Conservation (phyloP, 1,140 invertebrate species). For the Fragariocoptes setiger region DNA sequence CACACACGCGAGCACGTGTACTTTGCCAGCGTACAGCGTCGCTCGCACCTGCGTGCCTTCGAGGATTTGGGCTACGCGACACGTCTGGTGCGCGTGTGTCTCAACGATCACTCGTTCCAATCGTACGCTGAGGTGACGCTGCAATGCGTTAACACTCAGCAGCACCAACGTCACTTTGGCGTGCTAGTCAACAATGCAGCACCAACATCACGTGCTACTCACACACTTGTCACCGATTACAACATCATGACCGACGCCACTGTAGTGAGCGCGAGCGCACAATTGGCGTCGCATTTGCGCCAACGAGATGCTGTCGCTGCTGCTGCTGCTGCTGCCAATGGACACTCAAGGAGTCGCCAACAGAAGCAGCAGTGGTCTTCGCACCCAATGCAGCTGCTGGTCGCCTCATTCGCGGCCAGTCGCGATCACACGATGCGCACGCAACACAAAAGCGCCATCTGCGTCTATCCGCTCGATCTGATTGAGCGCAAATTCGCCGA, state of each 20-base stretch:
- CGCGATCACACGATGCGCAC: slow-evolving; percentile 45
- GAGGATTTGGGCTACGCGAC: slow-evolving; percentile 71
- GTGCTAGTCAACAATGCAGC: not conserved
- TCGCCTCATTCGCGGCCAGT: slow-evolving; percentile 50
- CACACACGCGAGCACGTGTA: slow-evolving; percentile 75
- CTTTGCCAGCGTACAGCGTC: slow-evolving; percentile 73
- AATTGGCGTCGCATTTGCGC: slow-evolving; percentile 40
- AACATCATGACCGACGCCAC: slow-evolving; percentile 71
- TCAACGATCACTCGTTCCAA: slow-evolving; percentile 69
- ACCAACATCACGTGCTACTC: slow-evolving; percentile 15
- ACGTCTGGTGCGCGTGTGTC: slow-evolving; percentile 57
- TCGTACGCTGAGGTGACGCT: slow-evolving; percentile 71
- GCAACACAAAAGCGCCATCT: slow-evolving; percentile 37
- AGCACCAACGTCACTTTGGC: slow-evolving; percentile 12
- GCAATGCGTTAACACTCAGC: slow-evolving; percentile 27
- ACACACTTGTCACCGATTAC: slow-evolving; percentile 24
- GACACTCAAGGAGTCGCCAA: no score
- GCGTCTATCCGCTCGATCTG: slow-evolving; percentile 30
- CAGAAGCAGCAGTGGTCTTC: no score
- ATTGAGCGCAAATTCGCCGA: slow-evolving; percentile 74
- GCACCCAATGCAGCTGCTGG: slow-evolving; percentile 40
- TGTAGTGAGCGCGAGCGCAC: slow-evolving; percentile 38
- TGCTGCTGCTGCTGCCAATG: no score
- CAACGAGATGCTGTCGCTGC: slow-evolving; percentile 38
- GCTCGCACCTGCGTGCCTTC: slow-evolving; percentile 41